Percentiles rank a stretch among this genome's conserved stretches.
These are phyloP conservation scores for Leptopilina clavipes DNA, from an alignment of 1,140 invertebrate genomes.

Conservation along the genomic window DNA sequence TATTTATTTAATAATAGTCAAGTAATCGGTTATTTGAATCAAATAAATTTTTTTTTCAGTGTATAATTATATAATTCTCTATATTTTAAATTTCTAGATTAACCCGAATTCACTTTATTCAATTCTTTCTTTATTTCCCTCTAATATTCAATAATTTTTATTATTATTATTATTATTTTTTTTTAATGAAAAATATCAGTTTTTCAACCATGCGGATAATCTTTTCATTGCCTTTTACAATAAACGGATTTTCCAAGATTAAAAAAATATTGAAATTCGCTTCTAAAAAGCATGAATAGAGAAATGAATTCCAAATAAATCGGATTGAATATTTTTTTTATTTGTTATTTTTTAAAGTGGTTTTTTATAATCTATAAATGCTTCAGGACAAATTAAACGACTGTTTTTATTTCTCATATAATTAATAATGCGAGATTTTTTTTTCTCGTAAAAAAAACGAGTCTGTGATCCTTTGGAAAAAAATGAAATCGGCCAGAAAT, in stretches of 20 bases:
- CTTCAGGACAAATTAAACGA: not conserved
- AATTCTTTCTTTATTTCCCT: too few species aligned
- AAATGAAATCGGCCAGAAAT: not conserved
- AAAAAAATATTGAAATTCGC: not conserved
- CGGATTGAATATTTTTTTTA: not conserved
- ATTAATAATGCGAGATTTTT: not conserved
- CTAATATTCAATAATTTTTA: too few species aligned
- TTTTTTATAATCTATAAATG: not conserved
- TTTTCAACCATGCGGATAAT: not conserved
- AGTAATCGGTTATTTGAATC: too few species aligned
- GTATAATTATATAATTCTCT: too few species aligned
- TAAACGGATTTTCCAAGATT: not conserved
- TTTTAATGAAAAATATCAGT: too few species aligned
- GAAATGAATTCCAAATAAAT: not conserved
- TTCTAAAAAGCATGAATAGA: not conserved
- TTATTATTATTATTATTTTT: too few species aligned
- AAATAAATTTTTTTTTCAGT: too few species aligned
- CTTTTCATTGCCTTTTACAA: not conserved
- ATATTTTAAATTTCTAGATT: too few species aligned
- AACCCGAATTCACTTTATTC: too few species aligned
- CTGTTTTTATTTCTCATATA: too few species aligned
- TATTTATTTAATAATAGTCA: too few species aligned
- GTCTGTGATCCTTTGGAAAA: not conserved
- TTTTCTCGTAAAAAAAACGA: not conserved
- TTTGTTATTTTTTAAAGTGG: not conserved